Evolutionary conservation across 2,113 vertebrate genomes (phyloP), one percentile per base, ranked within the genome.

Genomic region (Triplophysa dalaica): DNA sequence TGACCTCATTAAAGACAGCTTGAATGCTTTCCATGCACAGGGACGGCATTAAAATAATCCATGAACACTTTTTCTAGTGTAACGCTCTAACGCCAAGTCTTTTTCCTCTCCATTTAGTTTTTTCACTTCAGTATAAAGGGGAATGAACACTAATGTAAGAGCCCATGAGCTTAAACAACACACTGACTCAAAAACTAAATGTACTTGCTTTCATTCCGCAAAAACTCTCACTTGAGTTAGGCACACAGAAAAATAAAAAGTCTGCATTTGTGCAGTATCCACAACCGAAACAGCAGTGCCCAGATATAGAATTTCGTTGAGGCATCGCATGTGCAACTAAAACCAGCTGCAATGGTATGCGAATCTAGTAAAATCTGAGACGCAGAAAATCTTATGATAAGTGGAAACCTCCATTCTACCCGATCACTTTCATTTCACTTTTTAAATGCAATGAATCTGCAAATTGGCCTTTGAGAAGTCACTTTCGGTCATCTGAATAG

Each of bases 261-360:
- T 65, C 62, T 74, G 52, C 24, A 43, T 50, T 76, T 77, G 56
- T 29, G 21, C 11, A 1, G 9, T 65, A 26, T 74, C 24, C 64
- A 48, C 22, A 77, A 24, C 61, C 64, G 56, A 80, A 81, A 82
- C 68, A 75, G 70, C 70, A 62, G 45, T 54, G 54, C 12, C 56
- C 65, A 82, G 81, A 81, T 79, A 81, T 79, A 82, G 41, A 68
- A 58, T 81, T 79, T 77, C 63, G 43, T 29, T 19, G 70, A 50
- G 65, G 81, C 79, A 77, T 77, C 22, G 22, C 62, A 60, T 69
- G 38, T 77, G 52, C 61, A 58, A 81, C 58, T 67, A 61, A 56
- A 79, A 81, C 41, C 83, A 85, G 82, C 78, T 84, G 85, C 66
- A 43, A 68, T 62, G 60, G 66, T 62, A 77, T 70, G 77, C 64